These are phyloP conservation scores for Trochalopteron elliotii DNA, from an alignment of 2,113 vertebrate species.

Conservation along the genomic window DNA sequence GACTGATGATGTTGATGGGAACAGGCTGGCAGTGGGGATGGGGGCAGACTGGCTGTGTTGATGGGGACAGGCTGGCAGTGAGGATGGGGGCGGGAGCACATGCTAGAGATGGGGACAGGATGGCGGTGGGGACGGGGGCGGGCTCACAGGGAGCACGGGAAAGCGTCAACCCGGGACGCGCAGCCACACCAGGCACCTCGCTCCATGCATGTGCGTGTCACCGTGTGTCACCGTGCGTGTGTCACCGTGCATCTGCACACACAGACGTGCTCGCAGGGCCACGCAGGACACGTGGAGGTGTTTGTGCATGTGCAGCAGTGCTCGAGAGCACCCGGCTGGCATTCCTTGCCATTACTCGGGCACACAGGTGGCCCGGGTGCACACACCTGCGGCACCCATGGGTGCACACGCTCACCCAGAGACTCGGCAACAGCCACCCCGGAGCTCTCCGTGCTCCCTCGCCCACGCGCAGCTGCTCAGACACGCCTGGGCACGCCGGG, in stretches of 20 bases:
- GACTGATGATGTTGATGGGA: no score
- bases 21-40: no score
- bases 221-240: no score
- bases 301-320: rapidly evolving
- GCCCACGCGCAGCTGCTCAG: neutral
- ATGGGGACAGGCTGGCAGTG: neutral
- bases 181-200: neutral
- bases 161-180: rapidly evolving
- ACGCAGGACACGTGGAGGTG: neutral
- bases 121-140: neutral
- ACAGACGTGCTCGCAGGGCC: rapidly evolving
- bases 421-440: rapidly evolving
- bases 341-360: rapidly evolving
- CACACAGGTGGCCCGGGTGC: neutral
- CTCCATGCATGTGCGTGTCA: neutral
- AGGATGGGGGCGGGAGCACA: neutral
- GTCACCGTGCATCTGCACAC: neutral
- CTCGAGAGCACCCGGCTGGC: rapidly evolving
- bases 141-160: neutral
- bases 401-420: rapidly evolving
- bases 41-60: neutral
- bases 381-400: neutral
- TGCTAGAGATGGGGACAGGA: neutral
- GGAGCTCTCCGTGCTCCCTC: neutral
- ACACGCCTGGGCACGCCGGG: neutral